These are phyloP conservation scores for Monopis laevigella DNA, from an alignment of 2,888 invertebrate genomes.

Conservation along the genomic window DNA sequence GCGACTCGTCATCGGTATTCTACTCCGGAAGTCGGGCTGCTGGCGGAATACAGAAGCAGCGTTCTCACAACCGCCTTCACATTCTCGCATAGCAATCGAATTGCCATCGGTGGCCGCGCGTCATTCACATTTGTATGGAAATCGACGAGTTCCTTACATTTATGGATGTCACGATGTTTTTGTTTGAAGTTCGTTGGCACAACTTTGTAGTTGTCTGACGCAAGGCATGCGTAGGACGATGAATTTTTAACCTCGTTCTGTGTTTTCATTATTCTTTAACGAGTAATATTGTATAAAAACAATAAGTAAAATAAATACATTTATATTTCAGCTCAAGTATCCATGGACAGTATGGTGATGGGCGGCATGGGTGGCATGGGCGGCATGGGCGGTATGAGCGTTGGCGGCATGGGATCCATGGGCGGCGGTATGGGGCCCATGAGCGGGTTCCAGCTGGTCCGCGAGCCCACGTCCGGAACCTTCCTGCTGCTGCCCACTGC, in stretches of 20 bases:
- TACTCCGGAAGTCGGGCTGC: too few relatives aligned
- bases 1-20: too few relatives aligned
- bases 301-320: too few relatives aligned
- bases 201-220: too few relatives aligned
- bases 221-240: too few relatives aligned
- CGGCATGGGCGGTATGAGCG: constrained; percentile 44
- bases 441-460: constrained; percentile 85
- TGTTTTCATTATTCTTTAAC: too few relatives aligned
- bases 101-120: background rate
- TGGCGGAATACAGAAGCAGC: too few relatives aligned
- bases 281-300: too few relatives aligned
- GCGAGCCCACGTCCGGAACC: constrained; percentile 87
- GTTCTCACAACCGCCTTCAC: too few relatives aligned
- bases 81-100: too few relatives aligned
- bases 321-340: constrained; percentile 70
- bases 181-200: too few relatives aligned
- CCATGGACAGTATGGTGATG: constrained; percentile 78
- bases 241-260: too few relatives aligned
- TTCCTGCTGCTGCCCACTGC: constrained; percentile 82
- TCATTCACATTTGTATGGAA: constrained; percentile 3
- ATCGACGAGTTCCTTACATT: background rate
- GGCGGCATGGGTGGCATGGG: constrained; percentile 70
- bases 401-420: constrained; percentile 75
- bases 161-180: background rate
- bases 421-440: constrained; percentile 66